Percentiles rank a stretch among this genome's conserved stretches.
Conservation (phyloP, 2,797 vertebrate species). For the Bovichtus diacanthus region DNA sequence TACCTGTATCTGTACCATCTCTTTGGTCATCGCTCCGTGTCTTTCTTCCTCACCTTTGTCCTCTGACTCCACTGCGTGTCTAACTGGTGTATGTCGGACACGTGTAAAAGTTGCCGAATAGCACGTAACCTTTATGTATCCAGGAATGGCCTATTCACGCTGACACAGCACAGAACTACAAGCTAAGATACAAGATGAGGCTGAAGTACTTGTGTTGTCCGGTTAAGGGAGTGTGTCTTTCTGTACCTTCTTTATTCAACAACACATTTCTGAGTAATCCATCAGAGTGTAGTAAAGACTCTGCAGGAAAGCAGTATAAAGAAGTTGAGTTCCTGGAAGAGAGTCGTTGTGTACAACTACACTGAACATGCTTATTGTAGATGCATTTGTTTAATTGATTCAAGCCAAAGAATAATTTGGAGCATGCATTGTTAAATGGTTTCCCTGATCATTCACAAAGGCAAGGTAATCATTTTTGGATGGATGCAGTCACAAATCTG, state of each 20-base stretch:
- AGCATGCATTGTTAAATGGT: neutral
- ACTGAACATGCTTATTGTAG: too few species aligned
- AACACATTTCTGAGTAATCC: neutral
- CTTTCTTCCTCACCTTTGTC: conserved; percentile 25
- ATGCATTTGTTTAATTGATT: neutral
- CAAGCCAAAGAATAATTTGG: neutral
- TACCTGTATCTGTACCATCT: conserved; percentile 67
- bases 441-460: neutral
- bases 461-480: neutral
- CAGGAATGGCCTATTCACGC: neutral
- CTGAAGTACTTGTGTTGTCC: neutral
- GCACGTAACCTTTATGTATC: conserved; percentile 21
- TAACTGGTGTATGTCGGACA: conserved; percentile 13
- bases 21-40: conserved; percentile 29
- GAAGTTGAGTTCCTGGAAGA: neutral
- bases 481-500: neutral
- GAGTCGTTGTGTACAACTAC: neutral
- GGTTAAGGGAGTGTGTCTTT: neutral
- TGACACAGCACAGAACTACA: neutral
- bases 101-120: conserved; percentile 8
- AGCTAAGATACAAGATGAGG: too few species aligned
- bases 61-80: conserved; percentile 16
- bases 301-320: neutral
- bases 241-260: neutral
- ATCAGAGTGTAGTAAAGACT: neutral